Evolutionary conservation across 2,113 vertebrate species (phyloP).

Genomic region (Urocolius indicus): DNA sequence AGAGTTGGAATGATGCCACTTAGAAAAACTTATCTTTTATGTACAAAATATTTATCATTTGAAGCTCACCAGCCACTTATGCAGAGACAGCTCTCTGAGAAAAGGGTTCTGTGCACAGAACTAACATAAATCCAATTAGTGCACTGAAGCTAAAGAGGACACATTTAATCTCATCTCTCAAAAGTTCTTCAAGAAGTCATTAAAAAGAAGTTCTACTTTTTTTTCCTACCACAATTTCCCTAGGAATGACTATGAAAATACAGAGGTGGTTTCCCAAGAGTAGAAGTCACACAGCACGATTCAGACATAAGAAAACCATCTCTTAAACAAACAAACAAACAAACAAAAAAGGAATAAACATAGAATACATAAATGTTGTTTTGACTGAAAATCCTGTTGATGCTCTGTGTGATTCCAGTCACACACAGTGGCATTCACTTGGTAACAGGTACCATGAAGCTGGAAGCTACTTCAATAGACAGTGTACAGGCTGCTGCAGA

Average conservation of each 20-base stretch:
- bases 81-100: background rate
- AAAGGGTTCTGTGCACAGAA: constrained; percentile 14
- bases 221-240: background rate
- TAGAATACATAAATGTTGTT: background rate
- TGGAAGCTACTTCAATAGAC: background rate
- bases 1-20: background rate
- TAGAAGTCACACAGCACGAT: background rate
- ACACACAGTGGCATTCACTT: background rate
- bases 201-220: background rate
- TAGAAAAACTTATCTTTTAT: constrained; percentile 30
- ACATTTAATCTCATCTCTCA: constrained; percentile 16
- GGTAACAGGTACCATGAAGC: background rate
- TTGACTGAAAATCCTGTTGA: background rate
- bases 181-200: background rate
- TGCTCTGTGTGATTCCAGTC: background rate
- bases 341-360: no score
- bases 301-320: background rate
- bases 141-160: constrained; percentile 50
- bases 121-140: constrained; percentile 50
- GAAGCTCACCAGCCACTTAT: constrained; percentile 5
- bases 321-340: no score
- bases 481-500: background rate
- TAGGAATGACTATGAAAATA: background rate
- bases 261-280: background rate
- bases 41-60: constrained; percentile 55